phyloP scores from a whole-genome alignment of 2,113 vertebrate genomes.

The Xenotilapia flavipinnis region DNA sequence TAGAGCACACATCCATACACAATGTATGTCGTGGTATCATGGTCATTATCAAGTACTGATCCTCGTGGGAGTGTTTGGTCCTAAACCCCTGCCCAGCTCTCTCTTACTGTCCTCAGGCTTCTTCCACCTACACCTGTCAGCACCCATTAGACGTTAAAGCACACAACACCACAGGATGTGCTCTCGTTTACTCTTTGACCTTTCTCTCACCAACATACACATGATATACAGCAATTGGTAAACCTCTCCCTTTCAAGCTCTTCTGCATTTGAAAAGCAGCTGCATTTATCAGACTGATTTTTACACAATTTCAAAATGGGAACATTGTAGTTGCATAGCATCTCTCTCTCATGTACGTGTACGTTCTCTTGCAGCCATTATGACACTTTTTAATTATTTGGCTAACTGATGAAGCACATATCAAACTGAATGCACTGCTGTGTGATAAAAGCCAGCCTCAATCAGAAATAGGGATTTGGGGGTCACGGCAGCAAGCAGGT shows the following conservation, averaged over 20 bases:
- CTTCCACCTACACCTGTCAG: conserved; percentile 23
- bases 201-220: background rate
- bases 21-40: background rate
- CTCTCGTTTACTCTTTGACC: conserved; percentile 13
- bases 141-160: conserved; percentile 1
- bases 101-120: conserved; percentile 2
- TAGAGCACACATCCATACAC: background rate
- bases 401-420: background rate
- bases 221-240: background rate
- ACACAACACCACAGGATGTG: background rate
- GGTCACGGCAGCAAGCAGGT: background rate
- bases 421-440: background rate
- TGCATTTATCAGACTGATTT: background rate
- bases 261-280: background rate
- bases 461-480: background rate
- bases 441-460: background rate
- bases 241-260: background rate
- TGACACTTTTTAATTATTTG: background rate
- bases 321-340: background rate
- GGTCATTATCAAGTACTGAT: background rate
- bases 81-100: background rate
- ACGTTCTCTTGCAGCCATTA: background rate
- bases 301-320: background rate
- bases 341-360: background rate
- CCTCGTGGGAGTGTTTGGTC: conserved; percentile 17